Evolutionary conservation across 2,888 invertebrate species (phyloP).

Genomic region (Watsonalla binaria): DNA sequence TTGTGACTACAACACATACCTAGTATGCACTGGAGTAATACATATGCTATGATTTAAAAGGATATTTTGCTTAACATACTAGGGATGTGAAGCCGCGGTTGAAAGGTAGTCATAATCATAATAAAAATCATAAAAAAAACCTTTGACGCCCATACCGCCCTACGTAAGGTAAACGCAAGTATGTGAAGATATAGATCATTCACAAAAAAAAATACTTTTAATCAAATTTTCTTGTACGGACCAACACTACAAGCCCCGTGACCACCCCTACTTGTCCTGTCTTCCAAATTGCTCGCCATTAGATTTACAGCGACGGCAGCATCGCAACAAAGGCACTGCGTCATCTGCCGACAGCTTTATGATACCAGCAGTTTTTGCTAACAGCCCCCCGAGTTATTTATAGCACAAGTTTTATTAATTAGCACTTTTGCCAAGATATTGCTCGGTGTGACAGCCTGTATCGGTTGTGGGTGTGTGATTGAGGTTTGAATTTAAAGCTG

Average conservation of each 20-base stretch:
- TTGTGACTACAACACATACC: too few relatives aligned
- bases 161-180: too few relatives aligned
- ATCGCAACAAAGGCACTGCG: constrained; percentile 75
- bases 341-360: constrained; percentile 77
- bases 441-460: constrained; percentile 9
- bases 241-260: constrained; percentile 2
- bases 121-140: too few relatives aligned
- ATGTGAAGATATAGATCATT: too few relatives aligned
- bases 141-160: too few relatives aligned
- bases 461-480: neutral
- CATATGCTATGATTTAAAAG: too few relatives aligned
- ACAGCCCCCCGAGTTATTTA: constrained; percentile 69
- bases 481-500: neutral
- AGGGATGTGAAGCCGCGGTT: too few relatives aligned
- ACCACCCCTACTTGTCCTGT: constrained; percentile 26
- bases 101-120: too few relatives aligned
- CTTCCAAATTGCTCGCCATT: constrained; percentile 63
- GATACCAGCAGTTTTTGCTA: constrained; percentile 78
- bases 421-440: constrained; percentile 60
- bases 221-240: neutral
- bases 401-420: constrained; percentile 75
- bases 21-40: too few relatives aligned
- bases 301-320: constrained; percentile 69
- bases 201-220: neutral
- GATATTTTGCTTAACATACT: too few relatives aligned